Conservation (phyloP, 2,113 vertebrate genomes). For the Meleagris gallopavo region DNA sequence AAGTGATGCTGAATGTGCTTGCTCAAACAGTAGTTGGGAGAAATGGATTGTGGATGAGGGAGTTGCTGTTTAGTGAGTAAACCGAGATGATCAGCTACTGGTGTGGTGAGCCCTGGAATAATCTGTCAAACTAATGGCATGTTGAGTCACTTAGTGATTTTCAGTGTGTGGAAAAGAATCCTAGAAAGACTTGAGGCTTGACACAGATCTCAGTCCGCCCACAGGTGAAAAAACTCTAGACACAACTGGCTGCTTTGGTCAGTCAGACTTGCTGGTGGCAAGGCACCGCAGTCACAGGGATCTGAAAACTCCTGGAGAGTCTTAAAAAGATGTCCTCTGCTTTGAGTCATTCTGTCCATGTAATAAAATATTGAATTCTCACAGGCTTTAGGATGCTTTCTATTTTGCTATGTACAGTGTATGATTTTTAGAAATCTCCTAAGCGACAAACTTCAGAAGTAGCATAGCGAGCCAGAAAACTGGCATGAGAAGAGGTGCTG, state of each 20-base stretch:
- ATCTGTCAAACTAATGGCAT: slow-evolving; percentile 40
- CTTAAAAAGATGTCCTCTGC: not conserved
- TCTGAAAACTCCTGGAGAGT: not conserved
- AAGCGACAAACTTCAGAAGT: not conserved
- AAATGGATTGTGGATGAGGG: not conserved
- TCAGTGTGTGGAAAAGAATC: slow-evolving; percentile 24
- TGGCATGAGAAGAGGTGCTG: not conserved
- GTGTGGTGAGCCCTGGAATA: not conserved
- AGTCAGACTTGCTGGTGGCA: not conserved
- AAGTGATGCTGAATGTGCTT: not conserved
- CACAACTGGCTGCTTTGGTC: not conserved
- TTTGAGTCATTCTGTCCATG: not conserved
- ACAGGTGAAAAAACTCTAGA: not conserved
- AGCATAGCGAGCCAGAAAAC: not conserved
- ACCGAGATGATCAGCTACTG: not conserved
- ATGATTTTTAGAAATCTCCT: not conserved
- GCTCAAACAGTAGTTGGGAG: not conserved
- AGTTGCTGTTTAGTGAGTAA: not conserved
- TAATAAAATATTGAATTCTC: not conserved
- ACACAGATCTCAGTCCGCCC: not conserved
- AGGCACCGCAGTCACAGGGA: not conserved
- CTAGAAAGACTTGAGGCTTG: slow-evolving; percentile 37
- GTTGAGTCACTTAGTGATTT: slow-evolving; percentile 46
- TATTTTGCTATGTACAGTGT: not conserved
- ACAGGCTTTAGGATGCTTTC: not conserved